Percentiles rank a stretch among this genome's conserved stretches.
Conservation (phyloP, 2,113 vertebrate species). For the Chrysemys picta region DNA sequence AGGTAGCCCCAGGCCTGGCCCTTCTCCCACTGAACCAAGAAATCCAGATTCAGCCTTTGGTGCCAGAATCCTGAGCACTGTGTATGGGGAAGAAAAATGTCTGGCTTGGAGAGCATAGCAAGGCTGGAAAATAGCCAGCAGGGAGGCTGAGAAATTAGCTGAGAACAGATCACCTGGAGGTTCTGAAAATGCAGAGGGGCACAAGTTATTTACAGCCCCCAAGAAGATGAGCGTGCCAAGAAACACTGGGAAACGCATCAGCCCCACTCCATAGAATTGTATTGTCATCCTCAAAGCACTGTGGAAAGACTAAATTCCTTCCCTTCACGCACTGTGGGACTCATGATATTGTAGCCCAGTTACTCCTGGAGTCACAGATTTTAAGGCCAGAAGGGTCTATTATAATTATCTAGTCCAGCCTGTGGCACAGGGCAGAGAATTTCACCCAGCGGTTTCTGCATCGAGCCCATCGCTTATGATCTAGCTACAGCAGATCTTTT, state of each 20-base stretch:
- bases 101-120: not conserved
- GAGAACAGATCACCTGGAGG: not conserved
- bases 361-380: not conserved
- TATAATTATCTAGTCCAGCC: not conserved
- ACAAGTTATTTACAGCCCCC: not conserved
- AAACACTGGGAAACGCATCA: not conserved
- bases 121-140: not conserved
- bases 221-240: not conserved
- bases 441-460: not conserved
- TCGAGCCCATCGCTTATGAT: not conserved
- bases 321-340: not conserved
- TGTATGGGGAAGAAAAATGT: rapidly evolving
- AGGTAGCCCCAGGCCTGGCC: not conserved
- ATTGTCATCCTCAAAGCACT: rapidly evolving
- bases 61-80: rapidly evolving
- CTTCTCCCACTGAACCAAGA: not conserved
- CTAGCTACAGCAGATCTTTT: not conserved
- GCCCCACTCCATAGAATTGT: not conserved
- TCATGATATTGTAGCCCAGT: not conserved
- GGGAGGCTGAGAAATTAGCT: not conserved
- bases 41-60: not conserved
- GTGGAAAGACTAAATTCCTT: not conserved
- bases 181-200: not conserved
- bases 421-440: not conserved
- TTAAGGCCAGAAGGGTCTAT: too few relatives aligned